phyloP scores from a whole-genome alignment of 2,113 vertebrate species.

The Phoenicopterus ruber region DNA sequence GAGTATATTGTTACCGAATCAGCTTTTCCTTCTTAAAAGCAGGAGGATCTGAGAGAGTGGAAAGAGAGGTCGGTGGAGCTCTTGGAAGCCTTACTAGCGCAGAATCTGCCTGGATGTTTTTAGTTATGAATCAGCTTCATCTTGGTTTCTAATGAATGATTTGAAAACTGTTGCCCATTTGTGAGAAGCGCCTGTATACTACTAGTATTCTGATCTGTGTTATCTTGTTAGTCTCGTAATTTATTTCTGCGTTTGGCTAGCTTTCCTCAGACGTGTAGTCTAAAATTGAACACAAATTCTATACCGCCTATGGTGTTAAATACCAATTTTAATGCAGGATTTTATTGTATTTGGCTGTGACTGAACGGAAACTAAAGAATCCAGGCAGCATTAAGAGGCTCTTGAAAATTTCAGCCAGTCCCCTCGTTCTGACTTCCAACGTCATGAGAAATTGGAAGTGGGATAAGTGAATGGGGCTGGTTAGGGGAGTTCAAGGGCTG shows the following conservation, averaged over 20 bases:
- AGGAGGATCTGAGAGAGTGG: background rate
- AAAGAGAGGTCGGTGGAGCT: background rate
- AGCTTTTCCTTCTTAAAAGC: background rate
- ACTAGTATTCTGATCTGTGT: background rate
- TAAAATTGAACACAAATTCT: background rate
- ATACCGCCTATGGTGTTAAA: background rate
- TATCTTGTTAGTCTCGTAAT: background rate
- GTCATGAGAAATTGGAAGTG: background rate
- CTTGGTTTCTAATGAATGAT: background rate
- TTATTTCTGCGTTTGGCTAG: background rate
- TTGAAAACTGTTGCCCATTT: background rate
- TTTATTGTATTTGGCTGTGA: conserved; percentile 16
- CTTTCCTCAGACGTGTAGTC: background rate
- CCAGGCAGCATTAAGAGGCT: background rate
- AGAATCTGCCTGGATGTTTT: background rate
- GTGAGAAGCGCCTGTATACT: background rate
- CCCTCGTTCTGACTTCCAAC: background rate
- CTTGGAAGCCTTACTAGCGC: background rate
- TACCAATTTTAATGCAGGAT: background rate
- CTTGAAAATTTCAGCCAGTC: background rate
- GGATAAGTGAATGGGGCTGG: background rate
- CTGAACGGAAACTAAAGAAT: background rate
- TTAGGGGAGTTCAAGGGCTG: background rate
- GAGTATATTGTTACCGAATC: background rate
- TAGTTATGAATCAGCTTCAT: background rate